phyloP scores from a whole-genome alignment of 2,888 invertebrate species.

The Campoplex capitator region DNA sequence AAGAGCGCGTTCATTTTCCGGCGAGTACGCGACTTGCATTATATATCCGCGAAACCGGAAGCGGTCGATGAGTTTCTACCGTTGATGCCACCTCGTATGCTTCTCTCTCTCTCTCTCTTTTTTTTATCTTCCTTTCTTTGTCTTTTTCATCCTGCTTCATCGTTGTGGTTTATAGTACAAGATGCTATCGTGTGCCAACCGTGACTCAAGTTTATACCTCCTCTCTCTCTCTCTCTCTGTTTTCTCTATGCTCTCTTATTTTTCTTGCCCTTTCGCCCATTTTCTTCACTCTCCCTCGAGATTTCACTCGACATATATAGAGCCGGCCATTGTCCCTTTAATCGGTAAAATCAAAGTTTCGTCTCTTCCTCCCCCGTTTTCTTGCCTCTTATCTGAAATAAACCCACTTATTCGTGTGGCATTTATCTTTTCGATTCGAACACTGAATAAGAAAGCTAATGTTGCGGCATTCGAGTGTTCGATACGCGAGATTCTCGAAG shows the following conservation, averaged over 20 bases:
- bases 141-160: not conserved
- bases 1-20: slow-evolving; percentile 79
- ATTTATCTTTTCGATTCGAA: not conserved
- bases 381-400: slow-evolving; percentile 8
- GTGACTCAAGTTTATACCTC: slow-evolving; percentile 47
- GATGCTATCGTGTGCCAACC: slow-evolving; percentile 47
- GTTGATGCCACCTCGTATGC: slow-evolving; percentile 22
- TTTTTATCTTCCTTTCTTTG: not conserved
- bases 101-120: not conserved
- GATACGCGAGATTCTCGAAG: not conserved
- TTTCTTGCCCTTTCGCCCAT: slow-evolving; percentile 52
- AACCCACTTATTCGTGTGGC: not conserved
- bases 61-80: slow-evolving; percentile 74
- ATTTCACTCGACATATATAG: slow-evolving; percentile 73
- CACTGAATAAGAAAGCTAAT: slow-evolving; percentile 19
- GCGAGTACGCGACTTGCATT: slow-evolving; percentile 80
- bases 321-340: slow-evolving; percentile 75
- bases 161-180: slow-evolving; percentile 6
- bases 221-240: slow-evolving; percentile 64
- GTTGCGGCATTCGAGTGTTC: not conserved
- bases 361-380: slow-evolving; percentile 22
- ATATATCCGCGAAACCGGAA: slow-evolving; percentile 77
- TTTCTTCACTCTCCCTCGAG: slow-evolving; percentile 65
- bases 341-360: slow-evolving; percentile 76
- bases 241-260: slow-evolving; percentile 43